Percentiles rank a stretch among this genome's conserved stretches.
These are phyloP conservation scores for Hycleus phaleratus DNA, from an alignment of 1,140 invertebrate genomes.

Conservation along the genomic window DNA sequence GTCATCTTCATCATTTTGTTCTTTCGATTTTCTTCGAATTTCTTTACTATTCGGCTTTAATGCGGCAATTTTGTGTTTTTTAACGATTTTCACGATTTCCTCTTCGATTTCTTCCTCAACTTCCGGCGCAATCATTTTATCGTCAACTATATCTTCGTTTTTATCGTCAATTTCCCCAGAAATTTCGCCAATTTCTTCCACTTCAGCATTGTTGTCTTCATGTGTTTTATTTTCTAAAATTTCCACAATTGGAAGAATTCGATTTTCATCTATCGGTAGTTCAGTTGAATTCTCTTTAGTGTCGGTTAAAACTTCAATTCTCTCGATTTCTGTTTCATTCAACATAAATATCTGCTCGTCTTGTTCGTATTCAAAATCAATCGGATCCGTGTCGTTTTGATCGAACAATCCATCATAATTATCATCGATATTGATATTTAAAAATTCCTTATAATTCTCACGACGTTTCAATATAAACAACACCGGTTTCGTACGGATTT, in stretches of 20 bases:
- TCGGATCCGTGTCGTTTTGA: neutral
- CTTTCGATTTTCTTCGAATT: no score
- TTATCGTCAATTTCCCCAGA: neutral
- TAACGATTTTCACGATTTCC: neutral
- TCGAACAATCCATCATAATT: constrained; percentile 11
- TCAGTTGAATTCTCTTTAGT: no score
- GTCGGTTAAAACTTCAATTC: no score
- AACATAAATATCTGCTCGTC: neutral
- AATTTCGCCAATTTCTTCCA: neutral
- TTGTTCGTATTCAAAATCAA: constrained; percentile 12
- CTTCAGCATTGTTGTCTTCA: no score
- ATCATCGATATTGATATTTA: constrained; percentile 17
- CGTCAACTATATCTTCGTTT: neutral
- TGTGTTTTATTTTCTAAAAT: no score
- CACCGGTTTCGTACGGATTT: constrained; percentile 70
- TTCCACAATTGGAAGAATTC: no score
- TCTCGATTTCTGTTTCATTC: neutral
- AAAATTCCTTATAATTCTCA: constrained; percentile 32
- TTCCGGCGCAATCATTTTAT: neutral
- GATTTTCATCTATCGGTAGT: no score
- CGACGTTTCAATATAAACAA: constrained; percentile 67
- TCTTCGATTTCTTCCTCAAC: neutral
- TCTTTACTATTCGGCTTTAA: neutral
- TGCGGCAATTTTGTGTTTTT: neutral
- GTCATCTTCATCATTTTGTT: no score